These are phyloP conservation scores for Phlogophora meticulosa DNA, from an alignment of 2,888 invertebrate species.

Conservation along the genomic window DNA sequence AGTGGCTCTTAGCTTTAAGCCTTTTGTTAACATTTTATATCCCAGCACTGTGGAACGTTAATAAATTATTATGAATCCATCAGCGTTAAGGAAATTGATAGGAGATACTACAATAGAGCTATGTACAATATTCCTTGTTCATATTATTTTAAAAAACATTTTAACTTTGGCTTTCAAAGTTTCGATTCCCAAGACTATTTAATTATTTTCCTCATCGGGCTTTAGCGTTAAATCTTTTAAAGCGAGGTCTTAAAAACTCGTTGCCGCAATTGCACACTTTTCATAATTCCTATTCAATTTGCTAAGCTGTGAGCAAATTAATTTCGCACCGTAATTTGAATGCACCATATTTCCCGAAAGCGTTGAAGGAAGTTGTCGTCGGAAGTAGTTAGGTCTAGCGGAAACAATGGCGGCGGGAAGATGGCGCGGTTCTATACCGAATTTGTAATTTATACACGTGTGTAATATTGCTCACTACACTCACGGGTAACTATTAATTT, in stretches of 20 bases:
- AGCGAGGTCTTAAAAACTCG: conserved; percentile 21
- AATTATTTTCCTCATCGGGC: conserved; percentile 26
- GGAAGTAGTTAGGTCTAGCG: conserved; percentile 78
- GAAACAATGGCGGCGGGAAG: conserved; percentile 72
- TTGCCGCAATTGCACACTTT: conserved; percentile 21
- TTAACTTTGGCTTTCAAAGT: background rate
- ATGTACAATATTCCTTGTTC: background rate
- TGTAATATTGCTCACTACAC: conserved; percentile 41
- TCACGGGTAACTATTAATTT: background rate
- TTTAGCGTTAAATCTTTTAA: conserved; percentile 21
- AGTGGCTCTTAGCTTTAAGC: too few species aligned
- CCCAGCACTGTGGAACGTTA: too few species aligned
- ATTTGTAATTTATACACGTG: conserved; percentile 70
- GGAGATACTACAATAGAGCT: too few species aligned
- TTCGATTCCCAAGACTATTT: background rate
- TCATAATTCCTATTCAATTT: conserved; percentile 50
- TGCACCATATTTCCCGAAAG: conserved; percentile 62
- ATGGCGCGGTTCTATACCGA: conserved; percentile 71
- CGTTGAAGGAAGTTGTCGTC: conserved; percentile 72
- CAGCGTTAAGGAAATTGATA: too few species aligned
- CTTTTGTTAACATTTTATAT: background rate
- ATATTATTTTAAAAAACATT: conserved; percentile 7
- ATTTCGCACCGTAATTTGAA: conserved; percentile 51
- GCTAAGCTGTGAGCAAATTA: conserved; percentile 47
- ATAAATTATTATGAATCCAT: too few species aligned